Base-by-base conservation (phyloP, 1,140 invertebrate species). In the Drosophila yakuba region DNA sequence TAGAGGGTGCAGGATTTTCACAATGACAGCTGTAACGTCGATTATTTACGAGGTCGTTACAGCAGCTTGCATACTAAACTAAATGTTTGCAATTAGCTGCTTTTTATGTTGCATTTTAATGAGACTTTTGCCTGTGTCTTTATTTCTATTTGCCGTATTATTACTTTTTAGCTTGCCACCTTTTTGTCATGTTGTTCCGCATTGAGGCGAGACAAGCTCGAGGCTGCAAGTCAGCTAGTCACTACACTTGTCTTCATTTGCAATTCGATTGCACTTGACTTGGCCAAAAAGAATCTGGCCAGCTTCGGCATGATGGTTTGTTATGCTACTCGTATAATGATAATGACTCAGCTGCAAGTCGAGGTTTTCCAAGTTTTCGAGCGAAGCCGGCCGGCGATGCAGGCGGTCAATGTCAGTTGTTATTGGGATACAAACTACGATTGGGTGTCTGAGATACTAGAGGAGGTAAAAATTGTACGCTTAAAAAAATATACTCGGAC, bases 51-150 rank as follows among this genome's bases (percentile, higher is more conserved):
- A 74, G 71, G 45, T 63, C 60, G 72, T 20, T 74, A 32, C 59
- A 63, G 51, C 57, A 56, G 69, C 52, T 62, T 43, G 72, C 51
- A 44, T 55, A 48, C 63, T 48, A 41, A 71, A 50, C 64, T 25
- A 58, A 71, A 55, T 77, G 61, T 54, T 68, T n/a, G 74, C 79
- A 82, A 82, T 82, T 83, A 82, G 74, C 80, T 57, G 74, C 74
- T 83, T 82, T 82, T 83, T 83, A 82, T 82, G 79, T 82, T 85
- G 73, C 81, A 80, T 47, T 84, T 80, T 84, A 84, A 85, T 80
- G 81, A 80, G 73, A 80, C 58, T 85, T 83, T 78, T 67, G 74
- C 72, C 38, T 15, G 35, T 14, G 23, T 20, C 38, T 59, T 45
- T 58, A 39, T 50, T 55, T 32, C 2, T 57, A 15, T 17, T n/a